Evolutionary conservation across 2,113 vertebrate genomes (phyloP), one percentile per base, ranked within the genome.

Genomic region (Lepus americanus): DNA sequence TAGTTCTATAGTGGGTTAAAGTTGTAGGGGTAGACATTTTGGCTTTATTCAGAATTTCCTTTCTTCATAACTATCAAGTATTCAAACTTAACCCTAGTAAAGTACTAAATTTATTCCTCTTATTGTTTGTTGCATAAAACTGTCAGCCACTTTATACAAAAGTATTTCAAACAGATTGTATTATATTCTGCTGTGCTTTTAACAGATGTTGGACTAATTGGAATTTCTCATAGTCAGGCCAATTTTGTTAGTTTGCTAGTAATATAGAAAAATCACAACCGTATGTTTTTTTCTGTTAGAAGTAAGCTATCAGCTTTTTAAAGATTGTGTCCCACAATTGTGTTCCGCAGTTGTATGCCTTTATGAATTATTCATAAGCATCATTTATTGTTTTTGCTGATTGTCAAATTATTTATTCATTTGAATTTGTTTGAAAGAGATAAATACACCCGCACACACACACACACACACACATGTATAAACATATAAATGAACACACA

Each of bases 131-230:
- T 95, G 87, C 92, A 61, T 61, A 94, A 95, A 95, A 92, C 36
- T 91, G 23, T 94, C 78, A 94, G 80, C 20, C 16, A 74, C 27
- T 49, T 92, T 90, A 81, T 92, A 73, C 33, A 95, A 96, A 95
- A 90, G 39, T 78, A 93, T 88, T 87, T 95, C 20, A 93, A 93
- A 85, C 90, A 96, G 70, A 94, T 90, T 96, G 84, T 77, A 33
- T 76, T 79, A 10, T 85, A 22, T 83, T 94, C 44, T 92, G 66
- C 31, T 90, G 12, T 89, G 25, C 63, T 90, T 95, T 83, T 66
- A 95, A 90, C 84, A 97, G 67, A 95, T 96, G 92, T 94, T n/a
- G 66, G 73, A 14, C 74, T 96, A 94, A 92, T 94, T 94, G 39
- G 22, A 92, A 85, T 61, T 77, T 83, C 53, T 95, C 59, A 82